Evolutionary conservation across 2,888 invertebrate genomes (phyloP), one percentile per base, ranked within the genome.

Genomic region (Athrips mouffetella): DNA sequence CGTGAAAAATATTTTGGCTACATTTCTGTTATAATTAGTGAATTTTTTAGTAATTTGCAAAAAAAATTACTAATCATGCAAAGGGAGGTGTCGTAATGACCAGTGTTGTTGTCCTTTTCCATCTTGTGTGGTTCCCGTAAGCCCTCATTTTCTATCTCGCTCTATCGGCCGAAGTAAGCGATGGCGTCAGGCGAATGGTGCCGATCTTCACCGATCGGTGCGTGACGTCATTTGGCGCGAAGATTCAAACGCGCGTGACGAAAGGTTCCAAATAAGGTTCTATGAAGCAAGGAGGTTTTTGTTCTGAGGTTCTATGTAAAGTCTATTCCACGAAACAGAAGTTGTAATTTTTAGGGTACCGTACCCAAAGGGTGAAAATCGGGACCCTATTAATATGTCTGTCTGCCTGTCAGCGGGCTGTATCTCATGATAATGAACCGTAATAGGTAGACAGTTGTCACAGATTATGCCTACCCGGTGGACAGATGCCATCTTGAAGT

Each of bases 1-100:
- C 59, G 60, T 58, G 50, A 70, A 83, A 81, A 80, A 70, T 67
- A 49, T 60, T 75, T 78, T 73, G 51, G 50, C 39, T 45, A 39
- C 50, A 70, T 82, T 85, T 85, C 55, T 62, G 75, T 85, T 58
- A 86, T 54, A 71, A 78, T 65, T 70, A 66, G 48, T 20, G 51
- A 63, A 58, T 65, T 73, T 79, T 81, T 76, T 46, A 47, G 52
- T 50, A 67, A 73, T 73, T 80, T 73, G 65, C 56, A 53, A 70
- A 80, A 78, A 77, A 64, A 63, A 50, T 70, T 69, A 68, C 76
- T 76, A 73, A 79, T 77, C 80, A 78, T 78, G 64, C 76, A 75
- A 67, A 70, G 67, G 60, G 55, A 60, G 55, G 59, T 73, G 72
- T 76, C 75, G 72, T 80, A 80, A 80, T 76, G 72, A 68, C 54